Base-by-base conservation (phyloP, 1,140 invertebrate species). In the Propsilocerus akamusi region DNA sequence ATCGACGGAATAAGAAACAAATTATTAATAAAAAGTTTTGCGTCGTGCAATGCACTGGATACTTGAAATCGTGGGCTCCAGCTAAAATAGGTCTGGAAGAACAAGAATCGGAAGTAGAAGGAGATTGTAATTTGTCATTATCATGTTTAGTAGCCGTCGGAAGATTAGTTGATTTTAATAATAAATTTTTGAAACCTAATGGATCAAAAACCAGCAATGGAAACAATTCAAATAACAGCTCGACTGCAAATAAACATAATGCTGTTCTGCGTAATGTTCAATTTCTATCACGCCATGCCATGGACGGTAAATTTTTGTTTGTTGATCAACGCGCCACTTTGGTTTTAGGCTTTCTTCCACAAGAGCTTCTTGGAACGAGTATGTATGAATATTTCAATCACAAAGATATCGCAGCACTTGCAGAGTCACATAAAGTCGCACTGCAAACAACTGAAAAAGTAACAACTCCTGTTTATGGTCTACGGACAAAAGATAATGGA, bases 231-330 rank as follows among this genome's bases (percentile, higher is more conserved):
- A 56, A 56, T 22, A 59, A 57, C 37, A 58, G 54, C 54, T 54
- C n/a, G 47, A 22, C 34, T 10, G 23, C 49, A 47, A 51, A 49
- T 25, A 12, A 46, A 52, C 30, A 54, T 49, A 56, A 64, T 55
- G 61, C 71, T 1, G 71, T 72, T 37, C 61, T 70, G 7, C 63
- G 73, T 25, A 70, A 72, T 7, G 69, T 81, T 41, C 76, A 80
- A 59, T 90, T 83, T 61, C 75, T 80, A 51, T 92, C 90, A 0
- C 73, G 93, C 37, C 93, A 97, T 65, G 83, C 85, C 11, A 78
- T 86, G 48, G 93, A 97, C 60, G 93, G 94, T 24, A 97, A 95
- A 69, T 96, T 97, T 64, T 79, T 94, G 3, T 98, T 97, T 66
- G 89, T 97, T 4, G 94, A 97, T 66, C 86, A 89, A 63, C 78